These are phyloP conservation scores for Oncopeltus fasciatus DNA, from an alignment of 1,140 invertebrate genomes.

Conservation along the genomic window DNA sequence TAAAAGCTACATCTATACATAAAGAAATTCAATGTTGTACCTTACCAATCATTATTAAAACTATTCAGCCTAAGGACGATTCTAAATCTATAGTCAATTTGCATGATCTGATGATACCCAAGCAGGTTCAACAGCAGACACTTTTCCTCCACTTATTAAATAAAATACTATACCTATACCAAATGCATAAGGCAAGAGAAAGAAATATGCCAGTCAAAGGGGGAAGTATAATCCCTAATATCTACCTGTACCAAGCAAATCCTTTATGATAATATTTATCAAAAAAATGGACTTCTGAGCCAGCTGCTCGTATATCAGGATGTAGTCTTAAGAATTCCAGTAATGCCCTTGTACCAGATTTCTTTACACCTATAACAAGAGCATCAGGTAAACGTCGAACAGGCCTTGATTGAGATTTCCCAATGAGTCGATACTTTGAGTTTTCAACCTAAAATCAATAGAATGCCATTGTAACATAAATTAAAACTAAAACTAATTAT, in stretches of 20 bases:
- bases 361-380: slow-evolving; percentile 82
- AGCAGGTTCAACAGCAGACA: too few species aligned
- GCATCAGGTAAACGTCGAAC: slow-evolving; percentile 63
- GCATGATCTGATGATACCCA: too few species aligned
- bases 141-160: too few species aligned
- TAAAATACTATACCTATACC: too few species aligned
- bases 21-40: too few species aligned
- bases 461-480: neutral
- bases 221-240: too few species aligned
- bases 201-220: too few species aligned
- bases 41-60: too few species aligned
- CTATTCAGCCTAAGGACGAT: too few species aligned
- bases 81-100: too few species aligned
- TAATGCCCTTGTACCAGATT: slow-evolving; percentile 75
- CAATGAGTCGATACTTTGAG: slow-evolving; percentile 49
- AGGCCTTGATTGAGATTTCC: slow-evolving; percentile 44
- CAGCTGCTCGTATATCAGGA: slow-evolving; percentile 69
- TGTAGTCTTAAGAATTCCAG: slow-evolving; percentile 73
- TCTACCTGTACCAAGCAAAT: slow-evolving; percentile 78
- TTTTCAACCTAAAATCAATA: slow-evolving; percentile 22
- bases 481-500: neutral
- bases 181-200: too few species aligned
- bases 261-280: slow-evolving; percentile 74
- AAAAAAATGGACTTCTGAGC: slow-evolving; percentile 79
- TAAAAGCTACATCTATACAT: too few species aligned